A percentile compares a stretch with the other conserved stretches of the same genome.
phyloP scores from a whole-genome alignment of 37 sponge, comb jelly and placozoan species.

The Eunapius fragilis region DNA sequence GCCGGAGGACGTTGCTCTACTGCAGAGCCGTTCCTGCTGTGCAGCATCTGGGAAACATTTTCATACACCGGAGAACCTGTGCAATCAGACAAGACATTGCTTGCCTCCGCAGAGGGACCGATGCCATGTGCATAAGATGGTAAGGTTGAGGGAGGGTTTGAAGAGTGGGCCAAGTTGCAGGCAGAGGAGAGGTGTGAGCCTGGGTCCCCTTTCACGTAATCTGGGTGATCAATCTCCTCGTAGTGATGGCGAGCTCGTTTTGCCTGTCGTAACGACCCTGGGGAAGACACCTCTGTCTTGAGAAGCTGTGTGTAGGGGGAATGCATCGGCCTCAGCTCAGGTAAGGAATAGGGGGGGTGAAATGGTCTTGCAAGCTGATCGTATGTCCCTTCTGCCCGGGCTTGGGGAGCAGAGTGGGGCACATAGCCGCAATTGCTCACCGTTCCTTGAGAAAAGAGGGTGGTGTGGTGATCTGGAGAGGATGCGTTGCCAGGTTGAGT shows the following conservation, averaged over 20 bases:
- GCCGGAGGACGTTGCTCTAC: not conserved
- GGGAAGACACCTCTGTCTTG: not conserved
- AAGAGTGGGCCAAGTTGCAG: no score
- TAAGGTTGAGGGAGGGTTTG: no score
- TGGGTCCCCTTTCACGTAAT: not conserved
- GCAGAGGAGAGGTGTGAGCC: no score
- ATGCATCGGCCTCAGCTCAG: not conserved
- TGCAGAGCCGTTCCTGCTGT: not conserved
- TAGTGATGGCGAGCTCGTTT: not conserved
- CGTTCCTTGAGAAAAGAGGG: not conserved
- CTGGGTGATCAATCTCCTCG: not conserved
- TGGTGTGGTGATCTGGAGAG: not conserved
- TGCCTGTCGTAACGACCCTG: not conserved
- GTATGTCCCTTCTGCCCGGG: not conserved
- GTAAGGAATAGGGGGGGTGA: not conserved
- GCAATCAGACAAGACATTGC: not conserved
- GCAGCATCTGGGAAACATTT: not conserved
- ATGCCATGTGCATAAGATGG: not conserved
- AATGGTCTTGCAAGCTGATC: not conserved
- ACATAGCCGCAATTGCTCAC: not conserved
- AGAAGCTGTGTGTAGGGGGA: not conserved
- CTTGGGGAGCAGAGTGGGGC: not conserved
- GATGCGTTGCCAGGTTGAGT: not conserved
- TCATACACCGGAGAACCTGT: not conserved
- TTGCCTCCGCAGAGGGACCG: no score